A percentile compares a stretch with the other conserved stretches of the same genome.
phyloP scores from a whole-genome alignment of 2,888 invertebrate species.

The Papilio demoleus region DNA sequence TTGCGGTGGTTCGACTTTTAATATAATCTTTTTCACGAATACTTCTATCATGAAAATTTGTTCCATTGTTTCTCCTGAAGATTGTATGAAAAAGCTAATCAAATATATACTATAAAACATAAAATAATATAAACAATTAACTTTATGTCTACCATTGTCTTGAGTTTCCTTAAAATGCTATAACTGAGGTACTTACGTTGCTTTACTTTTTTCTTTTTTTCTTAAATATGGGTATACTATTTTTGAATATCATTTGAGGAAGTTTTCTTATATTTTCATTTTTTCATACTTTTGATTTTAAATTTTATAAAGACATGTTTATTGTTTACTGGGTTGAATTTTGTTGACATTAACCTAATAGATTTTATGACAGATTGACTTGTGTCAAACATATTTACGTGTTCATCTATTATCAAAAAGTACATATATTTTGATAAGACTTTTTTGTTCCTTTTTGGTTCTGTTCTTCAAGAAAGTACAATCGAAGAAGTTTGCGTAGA shows the following conservation, averaged over 20 bases:
- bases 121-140: background rate
- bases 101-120: background rate
- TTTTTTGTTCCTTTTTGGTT: no score
- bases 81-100: background rate
- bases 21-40: slow-evolving; percentile 71
- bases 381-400: background rate
- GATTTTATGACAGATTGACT: background rate
- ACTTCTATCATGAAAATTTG: slow-evolving; percentile 80
- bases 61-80: slow-evolving; percentile 60
- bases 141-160: background rate
- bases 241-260: background rate
- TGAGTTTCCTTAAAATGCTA: background rate
- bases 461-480: no score
- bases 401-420: background rate
- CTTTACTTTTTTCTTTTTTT: slow-evolving; percentile 1
- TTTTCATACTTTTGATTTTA: background rate
- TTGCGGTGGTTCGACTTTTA: slow-evolving; percentile 72
- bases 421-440: no score
- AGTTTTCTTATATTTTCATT: slow-evolving; percentile 12
- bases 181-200: background rate
- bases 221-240: background rate
- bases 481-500: no score
- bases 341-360: slow-evolving; percentile 7
- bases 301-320: background rate
- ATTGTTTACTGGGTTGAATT: background rate